Evolutionary conservation across 2,797 vertebrate genomes (phyloP), one percentile per base, ranked within the genome.

Genomic region (Calcarius lapponicus): DNA sequence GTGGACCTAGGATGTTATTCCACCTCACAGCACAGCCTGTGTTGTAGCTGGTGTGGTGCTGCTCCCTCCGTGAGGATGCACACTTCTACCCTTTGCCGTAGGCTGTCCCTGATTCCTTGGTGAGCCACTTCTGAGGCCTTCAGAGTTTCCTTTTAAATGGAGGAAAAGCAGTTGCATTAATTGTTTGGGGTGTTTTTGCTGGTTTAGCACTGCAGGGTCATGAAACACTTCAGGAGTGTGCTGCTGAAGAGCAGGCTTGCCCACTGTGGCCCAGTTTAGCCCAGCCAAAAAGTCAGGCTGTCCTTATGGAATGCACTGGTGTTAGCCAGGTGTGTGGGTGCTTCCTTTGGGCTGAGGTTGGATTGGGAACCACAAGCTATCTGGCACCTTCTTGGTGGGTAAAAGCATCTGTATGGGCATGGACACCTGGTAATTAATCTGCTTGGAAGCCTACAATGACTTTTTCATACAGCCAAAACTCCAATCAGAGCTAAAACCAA

Each of bases 201-300:
- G 10, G 17, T 93, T 80, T 54, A 57, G 19, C 18, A 2, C 40
- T 86, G 48, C 29, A 20, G 36, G 25, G 10, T 56, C 28, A 15
- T 54, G 38, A 32, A 80, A 11, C 50, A 42, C 26, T 91, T 72
- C 20, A 45, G 58, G n/a, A 94, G 14, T 2, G 2, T 13, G 47
- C 58, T 82, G 67, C 71, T 4, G 3, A 57, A 48, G 47, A 75
- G 34, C 67, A 53, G 34, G 18, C 38, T 66, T 71, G 38, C 28
- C 58, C 1, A 0, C 43, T 51, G 34, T 34, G n/a, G 34, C 34
- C 40, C 28, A 7, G 19, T 31, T 75, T 43, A 53, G 47, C 36
- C 3, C 40, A 80, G 40, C 56, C 1, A 0, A 51, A 11, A 82
- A 82, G 36, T 66, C 48, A 64, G 0, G 13, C 34, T 1, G 1